phyloP scores from a whole-genome alignment of 1,140 invertebrate genomes.

The Oryctes rhinoceros region DNA sequence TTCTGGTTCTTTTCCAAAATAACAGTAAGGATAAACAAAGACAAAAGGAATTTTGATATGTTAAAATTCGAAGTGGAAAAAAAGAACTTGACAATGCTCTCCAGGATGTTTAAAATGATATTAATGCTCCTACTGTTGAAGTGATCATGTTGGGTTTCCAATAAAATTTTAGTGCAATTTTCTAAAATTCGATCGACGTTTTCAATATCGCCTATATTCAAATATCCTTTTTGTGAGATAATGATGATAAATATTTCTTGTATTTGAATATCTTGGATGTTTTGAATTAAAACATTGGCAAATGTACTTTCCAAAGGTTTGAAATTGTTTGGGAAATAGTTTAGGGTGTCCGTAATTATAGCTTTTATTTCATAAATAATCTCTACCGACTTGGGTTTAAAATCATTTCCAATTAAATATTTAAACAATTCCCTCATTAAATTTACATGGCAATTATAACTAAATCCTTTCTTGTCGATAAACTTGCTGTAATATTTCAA shows the following conservation, averaged over 20 bases:
- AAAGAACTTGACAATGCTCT: neutral
- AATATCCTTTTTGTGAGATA: neutral
- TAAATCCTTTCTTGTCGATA: neutral
- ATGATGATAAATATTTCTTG: neutral
- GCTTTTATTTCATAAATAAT: neutral
- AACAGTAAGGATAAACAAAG: neutral
- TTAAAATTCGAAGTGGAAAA: neutral
- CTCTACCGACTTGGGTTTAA: neutral
- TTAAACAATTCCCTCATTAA: neutral
- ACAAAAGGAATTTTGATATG: neutral
- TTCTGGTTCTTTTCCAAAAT: neutral
- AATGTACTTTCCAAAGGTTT: too few species aligned
- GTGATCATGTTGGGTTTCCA: neutral
- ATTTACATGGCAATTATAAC: neutral
- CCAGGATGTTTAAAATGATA: neutral
- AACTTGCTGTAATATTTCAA: neutral
- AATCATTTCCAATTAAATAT: constrained; percentile 7
- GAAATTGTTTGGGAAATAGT: neutral
- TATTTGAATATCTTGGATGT: neutral
- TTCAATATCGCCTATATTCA: neutral
- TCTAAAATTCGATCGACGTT: neutral
- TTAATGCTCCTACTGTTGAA: neutral
- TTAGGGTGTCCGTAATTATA: neutral
- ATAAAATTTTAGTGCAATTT: neutral
- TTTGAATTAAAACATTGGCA: too few species aligned